A percentile compares a stretch with the other conserved stretches of the same genome.
phyloP scores from a whole-genome alignment of 1,140 invertebrate genomes.

The Eumaeus atala region DNA sequence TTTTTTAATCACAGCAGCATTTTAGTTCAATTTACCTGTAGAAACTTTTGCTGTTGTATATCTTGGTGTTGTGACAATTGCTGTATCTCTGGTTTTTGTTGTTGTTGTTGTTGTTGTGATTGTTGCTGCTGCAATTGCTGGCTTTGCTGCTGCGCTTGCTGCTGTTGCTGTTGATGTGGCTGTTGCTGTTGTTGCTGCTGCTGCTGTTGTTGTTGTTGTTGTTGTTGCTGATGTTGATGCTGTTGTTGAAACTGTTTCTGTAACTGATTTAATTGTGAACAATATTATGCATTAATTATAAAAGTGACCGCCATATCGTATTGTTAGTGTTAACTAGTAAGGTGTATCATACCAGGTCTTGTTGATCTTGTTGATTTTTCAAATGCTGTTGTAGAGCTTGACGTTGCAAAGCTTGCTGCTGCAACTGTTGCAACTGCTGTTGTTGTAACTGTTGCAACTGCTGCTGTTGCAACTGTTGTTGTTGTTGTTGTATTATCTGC shows the following conservation, averaged over 20 bases:
- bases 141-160: slow-evolving; percentile 43
- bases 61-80: slow-evolving; percentile 58
- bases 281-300: neutral
- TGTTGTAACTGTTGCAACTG: slow-evolving; percentile 69
- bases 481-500: slow-evolving; percentile 49
- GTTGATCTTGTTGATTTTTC: slow-evolving; percentile 64
- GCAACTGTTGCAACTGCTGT: slow-evolving; percentile 68
- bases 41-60: slow-evolving; percentile 65
- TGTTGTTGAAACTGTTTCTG: slow-evolving; percentile 56
- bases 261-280: slow-evolving; percentile 27
- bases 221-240: slow-evolving; percentile 45
- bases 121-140: slow-evolving; percentile 38
- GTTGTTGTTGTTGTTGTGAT: slow-evolving; percentile 37
- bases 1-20: too few relatives aligned
- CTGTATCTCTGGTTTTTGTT: slow-evolving; percentile 51
- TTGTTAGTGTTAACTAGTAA: neutral
- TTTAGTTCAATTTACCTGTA: slow-evolving; percentile 37
- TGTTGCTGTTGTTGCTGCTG: slow-evolving; percentile 46
- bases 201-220: slow-evolving; percentile 35
- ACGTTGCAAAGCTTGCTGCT: slow-evolving; percentile 56
- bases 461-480: slow-evolving; percentile 61
- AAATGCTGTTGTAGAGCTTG: slow-evolving; percentile 65
- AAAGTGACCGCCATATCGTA: too few relatives aligned
- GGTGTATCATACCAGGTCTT: slow-evolving; percentile 31
- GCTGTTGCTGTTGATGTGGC: slow-evolving; percentile 41